These are phyloP conservation scores for Drosophila vallismaia DNA, from an alignment of 2,888 invertebrate genomes.

Conservation along the genomic window DNA sequence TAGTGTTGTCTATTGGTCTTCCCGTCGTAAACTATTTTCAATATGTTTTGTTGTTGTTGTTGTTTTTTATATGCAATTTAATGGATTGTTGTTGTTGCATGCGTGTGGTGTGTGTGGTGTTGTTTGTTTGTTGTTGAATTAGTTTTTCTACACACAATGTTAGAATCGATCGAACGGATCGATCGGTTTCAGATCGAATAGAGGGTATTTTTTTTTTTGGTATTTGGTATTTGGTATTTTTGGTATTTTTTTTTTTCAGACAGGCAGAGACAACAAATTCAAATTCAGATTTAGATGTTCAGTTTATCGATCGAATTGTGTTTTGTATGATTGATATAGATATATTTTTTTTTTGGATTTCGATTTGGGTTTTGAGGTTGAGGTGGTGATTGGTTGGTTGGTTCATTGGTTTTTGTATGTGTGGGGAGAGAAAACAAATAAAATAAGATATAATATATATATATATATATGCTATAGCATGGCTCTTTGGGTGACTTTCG, in stretches of 20 bases:
- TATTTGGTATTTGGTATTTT: too few relatives aligned
- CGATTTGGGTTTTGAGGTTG: slow-evolving; percentile 31
- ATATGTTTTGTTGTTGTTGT: slow-evolving; percentile 27
- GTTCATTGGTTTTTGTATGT: slow-evolving; percentile 62
- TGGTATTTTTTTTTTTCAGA: slow-evolving; percentile 20
- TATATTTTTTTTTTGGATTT: slow-evolving; percentile 15
- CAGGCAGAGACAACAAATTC: slow-evolving; percentile 26
- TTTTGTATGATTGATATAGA: slow-evolving; percentile 22
- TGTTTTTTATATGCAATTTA: slow-evolving; percentile 28
- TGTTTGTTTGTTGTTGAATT: slow-evolving; percentile 48
- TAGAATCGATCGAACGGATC: slow-evolving; percentile 43
- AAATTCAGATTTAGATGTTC: slow-evolving; percentile 17
- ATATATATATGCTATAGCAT: slow-evolving; percentile 70
- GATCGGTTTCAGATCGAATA: slow-evolving; percentile 29
- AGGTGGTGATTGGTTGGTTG: slow-evolving; percentile 39
- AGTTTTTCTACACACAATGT: slow-evolving; percentile 69
- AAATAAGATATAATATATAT: slow-evolving; percentile 60
- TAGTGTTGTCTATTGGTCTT: slow-evolving; percentile 48
- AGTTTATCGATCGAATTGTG: slow-evolving; percentile 34
- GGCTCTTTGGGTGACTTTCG: slow-evolving; percentile 30
- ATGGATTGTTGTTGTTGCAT: slow-evolving; percentile 5
- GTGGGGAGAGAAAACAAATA: slow-evolving; percentile 76
- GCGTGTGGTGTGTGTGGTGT: slow-evolving; percentile 25
- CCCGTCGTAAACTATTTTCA: slow-evolving; percentile 63
- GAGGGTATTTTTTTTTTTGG: slow-evolving; percentile 1